phyloP scores from a whole-genome alignment of 2,797 vertebrate genomes.

The Tarsius wallacei region DNA sequence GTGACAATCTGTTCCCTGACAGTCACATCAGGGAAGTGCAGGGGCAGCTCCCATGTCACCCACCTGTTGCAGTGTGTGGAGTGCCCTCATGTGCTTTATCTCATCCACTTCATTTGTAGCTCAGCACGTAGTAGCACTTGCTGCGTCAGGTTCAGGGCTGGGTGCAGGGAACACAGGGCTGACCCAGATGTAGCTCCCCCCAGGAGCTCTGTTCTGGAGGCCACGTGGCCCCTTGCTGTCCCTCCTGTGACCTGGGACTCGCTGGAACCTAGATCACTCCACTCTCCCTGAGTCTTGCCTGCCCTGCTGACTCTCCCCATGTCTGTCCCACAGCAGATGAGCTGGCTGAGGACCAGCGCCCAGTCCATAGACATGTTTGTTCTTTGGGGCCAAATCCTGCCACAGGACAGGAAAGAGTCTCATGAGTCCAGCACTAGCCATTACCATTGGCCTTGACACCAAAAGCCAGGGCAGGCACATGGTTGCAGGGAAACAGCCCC shows the following conservation, averaged over 20 bases:
- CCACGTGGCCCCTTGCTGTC: background rate
- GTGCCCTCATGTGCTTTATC: accelerated
- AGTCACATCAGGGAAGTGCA: background rate
- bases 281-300: background rate
- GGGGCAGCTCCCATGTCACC: background rate
- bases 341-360: background rate
- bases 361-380: background rate
- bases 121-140: background rate
- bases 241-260: background rate
- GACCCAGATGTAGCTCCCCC: no score
- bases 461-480: no score
- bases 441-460: no score
- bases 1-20: background rate
- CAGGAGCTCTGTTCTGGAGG: background rate
- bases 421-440: background rate
- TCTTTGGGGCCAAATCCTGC: background rate
- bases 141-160: background rate
- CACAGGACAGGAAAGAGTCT: background rate
- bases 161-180: background rate
- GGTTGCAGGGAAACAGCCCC: background rate
- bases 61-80: background rate
- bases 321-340: background rate
- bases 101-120: background rate
- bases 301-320: background rate
- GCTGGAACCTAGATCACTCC: background rate